Evolutionary conservation across 2,113 vertebrate species (phyloP).

Genomic region (Rafetus swinhoei): DNA sequence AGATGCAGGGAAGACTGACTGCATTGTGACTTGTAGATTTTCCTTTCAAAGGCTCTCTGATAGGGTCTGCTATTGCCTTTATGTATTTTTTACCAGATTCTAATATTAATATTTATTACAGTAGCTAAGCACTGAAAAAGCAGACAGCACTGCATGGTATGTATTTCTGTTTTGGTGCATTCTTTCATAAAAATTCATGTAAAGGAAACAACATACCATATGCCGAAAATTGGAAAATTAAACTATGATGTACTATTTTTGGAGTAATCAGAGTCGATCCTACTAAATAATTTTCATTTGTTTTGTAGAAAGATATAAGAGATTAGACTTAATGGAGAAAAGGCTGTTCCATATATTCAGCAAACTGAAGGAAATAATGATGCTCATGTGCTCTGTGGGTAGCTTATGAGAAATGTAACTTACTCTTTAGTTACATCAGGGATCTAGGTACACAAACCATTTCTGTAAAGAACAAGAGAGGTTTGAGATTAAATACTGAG

Average conservation of each 20-base stretch:
- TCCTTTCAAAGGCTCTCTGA: background rate
- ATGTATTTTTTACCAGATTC: background rate
- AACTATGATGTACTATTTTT: background rate
- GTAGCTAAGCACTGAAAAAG: background rate
- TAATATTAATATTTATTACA: background rate
- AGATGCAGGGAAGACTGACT: background rate
- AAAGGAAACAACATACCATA: background rate
- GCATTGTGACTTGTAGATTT: background rate
- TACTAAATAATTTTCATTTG: background rate
- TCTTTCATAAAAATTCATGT: background rate
- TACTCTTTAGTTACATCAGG: background rate
- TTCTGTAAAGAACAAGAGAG: accelerated
- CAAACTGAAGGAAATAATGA: accelerated
- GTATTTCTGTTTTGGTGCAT: background rate
- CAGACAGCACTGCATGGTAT: background rate
- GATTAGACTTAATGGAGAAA: background rate
- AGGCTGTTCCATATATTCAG: accelerated
- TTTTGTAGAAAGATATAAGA: accelerated
- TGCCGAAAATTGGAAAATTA: background rate
- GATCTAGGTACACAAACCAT: background rate
- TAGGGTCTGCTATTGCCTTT: background rate
- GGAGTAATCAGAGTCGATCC: background rate
- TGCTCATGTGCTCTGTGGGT: background rate
- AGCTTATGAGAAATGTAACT: background rate
- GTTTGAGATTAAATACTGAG: background rate